phyloP scores from a whole-genome alignment of 1,140 invertebrate species.

The Aphaenogaster floridana region DNA sequence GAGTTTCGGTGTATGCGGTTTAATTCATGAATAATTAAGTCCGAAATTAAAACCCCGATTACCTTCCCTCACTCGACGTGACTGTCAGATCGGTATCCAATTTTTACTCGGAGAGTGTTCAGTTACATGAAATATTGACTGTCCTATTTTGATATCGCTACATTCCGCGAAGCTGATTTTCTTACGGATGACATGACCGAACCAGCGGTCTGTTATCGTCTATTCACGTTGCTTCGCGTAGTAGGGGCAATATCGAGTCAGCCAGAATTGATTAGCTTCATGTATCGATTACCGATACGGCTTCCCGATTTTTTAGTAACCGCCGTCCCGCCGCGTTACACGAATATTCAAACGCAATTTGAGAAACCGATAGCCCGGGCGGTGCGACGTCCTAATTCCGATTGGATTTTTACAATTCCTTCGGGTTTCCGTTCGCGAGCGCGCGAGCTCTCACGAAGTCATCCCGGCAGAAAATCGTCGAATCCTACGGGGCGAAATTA shows the following conservation, averaged over 20 bases:
- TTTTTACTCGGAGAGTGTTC: conserved; percentile 41
- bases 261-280: conserved; percentile 54
- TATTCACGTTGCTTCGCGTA: conserved; percentile 36
- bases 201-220: conserved; percentile 42
- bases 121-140: conserved; percentile 30
- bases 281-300: conserved; percentile 59
- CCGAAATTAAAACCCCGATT: conserved; percentile 70
- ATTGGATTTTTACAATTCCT: conserved; percentile 63
- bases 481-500: conserved; percentile 75
- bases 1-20: conserved; percentile 52
- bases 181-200: conserved; percentile 37
- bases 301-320: conserved; percentile 55
- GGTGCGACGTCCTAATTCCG: conserved; percentile 50
- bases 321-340: conserved; percentile 50
- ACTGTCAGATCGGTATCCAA: conserved; percentile 41
- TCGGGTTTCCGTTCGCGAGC: conserved; percentile 24
- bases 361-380: conserved; percentile 49
- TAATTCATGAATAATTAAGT: conserved; percentile 72
- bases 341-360: conserved; percentile 61
- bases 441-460: conserved; percentile 34
- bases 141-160: conserved; percentile 56
- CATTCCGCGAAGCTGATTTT: conserved; percentile 43
- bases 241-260: conserved; percentile 48
- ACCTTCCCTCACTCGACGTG: conserved; percentile 15
- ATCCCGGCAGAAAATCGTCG: conserved; percentile 57